These are phyloP conservation scores for Aphelenchoides avenae DNA, from an alignment of 1,140 invertebrate species.

Conservation along the genomic window DNA sequence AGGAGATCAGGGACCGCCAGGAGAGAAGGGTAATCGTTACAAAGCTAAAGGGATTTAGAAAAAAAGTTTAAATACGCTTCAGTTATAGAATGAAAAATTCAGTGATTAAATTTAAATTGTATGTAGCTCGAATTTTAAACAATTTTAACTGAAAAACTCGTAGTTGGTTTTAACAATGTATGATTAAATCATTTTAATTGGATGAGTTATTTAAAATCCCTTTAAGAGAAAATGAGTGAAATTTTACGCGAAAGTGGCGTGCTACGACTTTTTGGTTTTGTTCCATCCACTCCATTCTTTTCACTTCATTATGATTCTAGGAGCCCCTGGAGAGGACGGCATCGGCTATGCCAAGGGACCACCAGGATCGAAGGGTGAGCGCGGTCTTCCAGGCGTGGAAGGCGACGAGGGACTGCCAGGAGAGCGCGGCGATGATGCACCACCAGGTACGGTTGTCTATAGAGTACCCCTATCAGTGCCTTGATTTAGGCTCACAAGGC, in stretches of 20 bases:
- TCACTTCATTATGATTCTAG: slow-evolving; percentile 2
- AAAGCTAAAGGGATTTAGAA: no score
- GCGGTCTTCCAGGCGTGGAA: slow-evolving; percentile 17
- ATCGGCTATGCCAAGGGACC: slow-evolving; percentile 30
- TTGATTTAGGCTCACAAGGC: slow-evolving; percentile 20
- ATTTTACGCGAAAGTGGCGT: not conserved
- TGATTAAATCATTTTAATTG: no score
- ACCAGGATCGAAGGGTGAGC: slow-evolving; percentile 37
- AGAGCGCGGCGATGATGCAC: slow-evolving; percentile 35
- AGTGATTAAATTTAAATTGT: no score
- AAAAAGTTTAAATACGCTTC: no score
- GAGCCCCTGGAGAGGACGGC: slow-evolving; percentile 22
- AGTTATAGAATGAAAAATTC: no score
- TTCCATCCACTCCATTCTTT: no score
- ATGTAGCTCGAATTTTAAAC: no score
- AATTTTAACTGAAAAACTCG: no score
- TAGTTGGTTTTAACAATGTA: no score
- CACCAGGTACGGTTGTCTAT: slow-evolving; percentile 22
- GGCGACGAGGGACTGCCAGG: slow-evolving; percentile 37
- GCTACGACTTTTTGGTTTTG: not conserved
- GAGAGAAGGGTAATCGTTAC: no score
- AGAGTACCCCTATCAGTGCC: not conserved
- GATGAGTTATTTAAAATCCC: not conserved
- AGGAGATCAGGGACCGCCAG: no score
- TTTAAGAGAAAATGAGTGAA: not conserved